A percentile compares a stretch with the other conserved stretches of the same genome.
phyloP scores from a whole-genome alignment of 2,113 vertebrate species.

The Elephas maximus region DNA sequence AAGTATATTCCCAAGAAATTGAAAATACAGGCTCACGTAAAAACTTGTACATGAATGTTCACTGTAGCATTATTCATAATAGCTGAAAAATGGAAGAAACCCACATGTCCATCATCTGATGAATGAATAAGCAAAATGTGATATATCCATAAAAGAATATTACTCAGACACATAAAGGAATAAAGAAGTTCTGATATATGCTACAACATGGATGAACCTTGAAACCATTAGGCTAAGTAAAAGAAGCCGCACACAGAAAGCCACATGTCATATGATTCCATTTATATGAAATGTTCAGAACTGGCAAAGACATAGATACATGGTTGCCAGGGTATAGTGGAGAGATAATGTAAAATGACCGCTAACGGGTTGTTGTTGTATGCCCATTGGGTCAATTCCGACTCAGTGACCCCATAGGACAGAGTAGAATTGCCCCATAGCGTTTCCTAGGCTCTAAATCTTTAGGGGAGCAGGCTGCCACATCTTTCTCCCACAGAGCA shows the following conservation, averaged over 20 bases:
- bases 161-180: not conserved
- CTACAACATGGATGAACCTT: not conserved
- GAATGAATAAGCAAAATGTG: slow-evolving; percentile 7
- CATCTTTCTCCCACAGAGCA: not conserved
- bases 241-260: slow-evolving; percentile 17
- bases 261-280: not conserved
- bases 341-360: not conserved
- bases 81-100: slow-evolving; percentile 8
- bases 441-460: not conserved
- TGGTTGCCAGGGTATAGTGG: not conserved
- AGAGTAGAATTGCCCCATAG: not conserved
- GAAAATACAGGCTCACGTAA: slow-evolving; percentile 5
- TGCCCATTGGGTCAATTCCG: not conserved
- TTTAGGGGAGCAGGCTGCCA: not conserved
- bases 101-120: not conserved
- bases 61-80: not conserved
- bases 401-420: not conserved
- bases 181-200: not conserved
- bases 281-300: not conserved
- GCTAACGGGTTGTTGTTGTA: not conserved
- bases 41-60: not conserved
- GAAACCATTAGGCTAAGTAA: not conserved
- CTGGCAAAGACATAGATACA: not conserved
- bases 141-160: not conserved
- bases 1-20: not conserved